phyloP scores from a whole-genome alignment of 1,140 invertebrate species.

The Drosophila cardini region DNA sequence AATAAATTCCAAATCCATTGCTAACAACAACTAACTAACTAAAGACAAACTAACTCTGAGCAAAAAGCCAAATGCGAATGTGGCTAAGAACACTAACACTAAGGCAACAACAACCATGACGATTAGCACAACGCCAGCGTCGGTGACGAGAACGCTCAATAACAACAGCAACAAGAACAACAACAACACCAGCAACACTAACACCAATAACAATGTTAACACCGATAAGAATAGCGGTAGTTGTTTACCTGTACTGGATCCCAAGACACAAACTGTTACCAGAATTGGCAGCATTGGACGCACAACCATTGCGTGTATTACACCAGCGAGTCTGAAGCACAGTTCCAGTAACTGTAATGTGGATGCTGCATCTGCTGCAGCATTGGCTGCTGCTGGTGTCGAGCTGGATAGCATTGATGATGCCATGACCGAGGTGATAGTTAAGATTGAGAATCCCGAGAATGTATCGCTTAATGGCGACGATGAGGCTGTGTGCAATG shows the following conservation, averaged over 20 bases:
- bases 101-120: constrained; percentile 35
- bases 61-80: constrained; percentile 64
- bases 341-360: constrained; percentile 71
- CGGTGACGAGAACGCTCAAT: constrained; percentile 41
- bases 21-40: constrained; percentile 55
- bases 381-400: constrained; percentile 74
- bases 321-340: constrained; percentile 61
- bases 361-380: constrained; percentile 75
- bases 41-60: constrained; percentile 73
- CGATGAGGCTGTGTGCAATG: constrained; percentile 74
- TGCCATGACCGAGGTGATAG: constrained; percentile 79
- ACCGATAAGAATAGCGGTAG: constrained; percentile 6
- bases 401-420: constrained; percentile 79
- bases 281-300: constrained; percentile 80
- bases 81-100: constrained; percentile 72
- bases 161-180: constrained; percentile 50
- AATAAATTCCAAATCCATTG: constrained; percentile 23
- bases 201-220: constrained; percentile 18
- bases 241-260: constrained; percentile 37
- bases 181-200: constrained; percentile 44
- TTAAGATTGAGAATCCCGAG: constrained; percentile 79
- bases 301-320: constrained; percentile 80
- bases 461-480: constrained; percentile 72
- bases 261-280: constrained; percentile 71
- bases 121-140: constrained; percentile 23